Evolutionary conservation across 2,888 invertebrate genomes (phyloP).

Genomic region (Nomada lathburiana): DNA sequence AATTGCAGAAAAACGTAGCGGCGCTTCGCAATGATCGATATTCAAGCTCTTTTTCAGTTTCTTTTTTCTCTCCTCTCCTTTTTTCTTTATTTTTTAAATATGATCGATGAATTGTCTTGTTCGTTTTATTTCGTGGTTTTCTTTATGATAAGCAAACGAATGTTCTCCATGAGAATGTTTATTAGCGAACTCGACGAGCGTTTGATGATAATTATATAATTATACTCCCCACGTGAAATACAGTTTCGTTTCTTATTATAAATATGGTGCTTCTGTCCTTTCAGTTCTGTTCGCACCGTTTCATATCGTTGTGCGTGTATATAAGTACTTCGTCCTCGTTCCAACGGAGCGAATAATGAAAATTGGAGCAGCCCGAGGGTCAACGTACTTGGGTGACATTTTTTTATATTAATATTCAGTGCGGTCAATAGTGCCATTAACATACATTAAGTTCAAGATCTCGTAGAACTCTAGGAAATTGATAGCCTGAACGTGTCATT

Average conservation of each 20-base stretch:
- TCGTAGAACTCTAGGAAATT: not conserved
- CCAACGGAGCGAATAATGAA: slow-evolving; percentile 15
- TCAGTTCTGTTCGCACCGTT: not conserved
- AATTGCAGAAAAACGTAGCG: not conserved
- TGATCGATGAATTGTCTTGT: slow-evolving; percentile 4
- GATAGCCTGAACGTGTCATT: not conserved
- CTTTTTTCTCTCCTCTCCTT: not conserved
- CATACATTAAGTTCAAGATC: not conserved
- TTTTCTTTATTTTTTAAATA: not conserved
- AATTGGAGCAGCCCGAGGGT: slow-evolving; percentile 21
- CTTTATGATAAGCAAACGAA: slow-evolving; percentile 39
- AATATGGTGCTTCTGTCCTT: not conserved
- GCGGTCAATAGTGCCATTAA: not conserved
- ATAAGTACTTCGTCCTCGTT: not conserved
- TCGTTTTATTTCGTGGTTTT: slow-evolving; percentile 23
- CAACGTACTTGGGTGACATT: slow-evolving; percentile 18
- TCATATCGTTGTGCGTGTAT: not conserved
- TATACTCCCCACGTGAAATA: slow-evolving; percentile 46
- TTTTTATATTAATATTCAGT: not conserved
- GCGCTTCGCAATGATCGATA: slow-evolving; percentile 17
- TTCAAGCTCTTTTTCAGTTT: slow-evolving; percentile 15
- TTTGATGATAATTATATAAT: slow-evolving; percentile 47
- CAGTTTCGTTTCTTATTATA: slow-evolving; percentile 52
- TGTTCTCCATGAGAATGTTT: slow-evolving; percentile 52
- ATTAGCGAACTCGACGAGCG: slow-evolving; percentile 35